Conservation (phyloP, 1,140 invertebrate species). For the Halesus radiatus region DNA sequence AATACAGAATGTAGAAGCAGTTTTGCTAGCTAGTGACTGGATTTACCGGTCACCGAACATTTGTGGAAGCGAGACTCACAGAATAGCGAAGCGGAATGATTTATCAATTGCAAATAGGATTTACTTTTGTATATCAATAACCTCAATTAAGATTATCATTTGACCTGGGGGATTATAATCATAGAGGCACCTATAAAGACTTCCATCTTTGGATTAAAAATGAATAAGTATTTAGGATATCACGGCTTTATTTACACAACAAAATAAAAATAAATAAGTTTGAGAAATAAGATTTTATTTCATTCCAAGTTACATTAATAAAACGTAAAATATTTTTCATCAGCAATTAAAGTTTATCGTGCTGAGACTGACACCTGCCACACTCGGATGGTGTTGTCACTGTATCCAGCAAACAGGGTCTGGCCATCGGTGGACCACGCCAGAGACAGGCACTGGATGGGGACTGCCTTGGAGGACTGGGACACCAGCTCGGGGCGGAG, state of each 20-base stretch:
- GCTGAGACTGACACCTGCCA: conserved; percentile 95
- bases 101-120: too few relatives aligned
- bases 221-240: too few relatives aligned
- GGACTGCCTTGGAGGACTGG: conserved; percentile 84
- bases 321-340: conserved; percentile 2
- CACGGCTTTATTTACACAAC: neutral
- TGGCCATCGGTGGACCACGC: conserved; percentile 99
- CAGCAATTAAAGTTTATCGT: conserved; percentile 67
- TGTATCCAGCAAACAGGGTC: conserved; percentile 98
- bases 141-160: too few relatives aligned
- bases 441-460: conserved; percentile 96
- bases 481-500: conserved; percentile 93
- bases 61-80: too few relatives aligned
- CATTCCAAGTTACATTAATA: neutral
- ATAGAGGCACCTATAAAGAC: too few relatives aligned
- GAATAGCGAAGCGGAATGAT: too few relatives aligned
- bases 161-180: too few relatives aligned
- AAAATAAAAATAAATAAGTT: conserved; percentile 20
- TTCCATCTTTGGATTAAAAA: too few relatives aligned
- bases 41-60: too few relatives aligned
- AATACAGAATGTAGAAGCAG: too few relatives aligned
- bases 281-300: conserved; percentile 22
- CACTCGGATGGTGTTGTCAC: conserved; percentile 97
- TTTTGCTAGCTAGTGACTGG: too few relatives aligned
- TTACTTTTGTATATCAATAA: too few relatives aligned